Percentiles rank a stretch among this genome's conserved stretches.
Conservation (phyloP, 2,113 vertebrate species). For the Myotis davidii region DNA sequence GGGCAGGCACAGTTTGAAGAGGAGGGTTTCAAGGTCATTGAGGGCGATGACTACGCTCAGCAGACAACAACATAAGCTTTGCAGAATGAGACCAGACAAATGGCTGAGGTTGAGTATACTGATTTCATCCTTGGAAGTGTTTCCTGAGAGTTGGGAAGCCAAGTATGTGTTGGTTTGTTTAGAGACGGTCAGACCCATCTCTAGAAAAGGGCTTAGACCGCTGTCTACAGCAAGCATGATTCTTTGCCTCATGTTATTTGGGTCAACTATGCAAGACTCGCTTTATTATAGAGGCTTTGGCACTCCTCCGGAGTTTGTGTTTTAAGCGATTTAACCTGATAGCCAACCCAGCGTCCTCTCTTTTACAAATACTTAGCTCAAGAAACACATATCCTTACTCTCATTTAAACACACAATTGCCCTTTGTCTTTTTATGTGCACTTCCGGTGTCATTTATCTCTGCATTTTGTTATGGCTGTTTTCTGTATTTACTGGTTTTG, state of each 20-base stretch:
- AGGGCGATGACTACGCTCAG: accelerated
- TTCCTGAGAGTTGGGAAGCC: background rate
- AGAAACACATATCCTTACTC: background rate
- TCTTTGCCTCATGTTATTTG: background rate
- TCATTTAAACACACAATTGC: background rate
- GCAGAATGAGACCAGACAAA: background rate
- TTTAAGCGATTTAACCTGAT: background rate
- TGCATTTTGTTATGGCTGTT: background rate
- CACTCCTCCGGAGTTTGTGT: background rate
- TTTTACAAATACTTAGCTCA: background rate
- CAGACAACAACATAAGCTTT: background rate
- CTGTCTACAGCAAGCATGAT: accelerated
- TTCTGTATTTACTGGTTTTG: background rate
- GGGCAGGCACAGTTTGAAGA: background rate
- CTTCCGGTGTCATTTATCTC: background rate
- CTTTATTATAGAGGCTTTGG: background rate
- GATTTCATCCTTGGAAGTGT: background rate
- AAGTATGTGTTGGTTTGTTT: accelerated
- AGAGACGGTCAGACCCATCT: background rate
- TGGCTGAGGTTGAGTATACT: background rate
- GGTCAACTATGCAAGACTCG: background rate
- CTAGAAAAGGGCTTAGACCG: background rate
- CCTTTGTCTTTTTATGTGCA: background rate
- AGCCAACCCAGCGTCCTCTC: background rate
- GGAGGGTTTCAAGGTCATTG: background rate